These are phyloP conservation scores for Semicossyphus pulcher DNA, from an alignment of 2,113 vertebrate species.

Conservation along the genomic window DNA sequence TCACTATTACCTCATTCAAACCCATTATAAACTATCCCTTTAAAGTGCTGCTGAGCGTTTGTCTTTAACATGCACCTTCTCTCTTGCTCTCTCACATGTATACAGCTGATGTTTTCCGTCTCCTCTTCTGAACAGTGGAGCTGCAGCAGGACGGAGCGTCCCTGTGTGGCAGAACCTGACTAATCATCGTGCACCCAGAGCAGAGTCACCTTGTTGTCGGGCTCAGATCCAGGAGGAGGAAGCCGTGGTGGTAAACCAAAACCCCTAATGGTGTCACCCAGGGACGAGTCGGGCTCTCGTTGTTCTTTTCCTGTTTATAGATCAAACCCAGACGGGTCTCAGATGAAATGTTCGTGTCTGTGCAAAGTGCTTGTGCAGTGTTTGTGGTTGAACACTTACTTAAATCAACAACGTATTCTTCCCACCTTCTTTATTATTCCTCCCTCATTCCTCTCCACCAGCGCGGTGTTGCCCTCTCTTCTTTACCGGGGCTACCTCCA, in stretches of 20 bases:
- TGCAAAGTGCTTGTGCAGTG: constrained; percentile 16
- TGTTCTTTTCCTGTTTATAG: constrained; percentile 56
- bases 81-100: constrained; percentile 5
- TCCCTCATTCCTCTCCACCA: constrained; percentile 28
- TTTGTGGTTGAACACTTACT: constrained; percentile 37
- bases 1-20: neutral
- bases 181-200: constrained; percentile 43
- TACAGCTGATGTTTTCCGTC: neutral
- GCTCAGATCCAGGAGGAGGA: constrained; percentile 64
- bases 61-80: neutral
- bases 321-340: constrained; percentile 23
- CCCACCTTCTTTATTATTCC: constrained; percentile 58
- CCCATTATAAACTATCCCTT: neutral
- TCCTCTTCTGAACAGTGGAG: neutral
- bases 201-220: constrained; percentile 71
- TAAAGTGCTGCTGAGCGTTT: neutral
- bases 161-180: constrained; percentile 41
- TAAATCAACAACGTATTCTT: constrained; percentile 49
- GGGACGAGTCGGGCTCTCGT: constrained; percentile 44
- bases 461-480: constrained; percentile 30
- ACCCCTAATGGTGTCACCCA: constrained; percentile 51
- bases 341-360: constrained; percentile 17
- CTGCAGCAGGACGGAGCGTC: constrained; percentile 21
- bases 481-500: constrained; percentile 53
- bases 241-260: constrained; percentile 63